Evolutionary conservation across 2,888 invertebrate species (phyloP), one percentile per base, ranked within the genome.

Genomic region (Gastracanthus pulcherrimus): DNA sequence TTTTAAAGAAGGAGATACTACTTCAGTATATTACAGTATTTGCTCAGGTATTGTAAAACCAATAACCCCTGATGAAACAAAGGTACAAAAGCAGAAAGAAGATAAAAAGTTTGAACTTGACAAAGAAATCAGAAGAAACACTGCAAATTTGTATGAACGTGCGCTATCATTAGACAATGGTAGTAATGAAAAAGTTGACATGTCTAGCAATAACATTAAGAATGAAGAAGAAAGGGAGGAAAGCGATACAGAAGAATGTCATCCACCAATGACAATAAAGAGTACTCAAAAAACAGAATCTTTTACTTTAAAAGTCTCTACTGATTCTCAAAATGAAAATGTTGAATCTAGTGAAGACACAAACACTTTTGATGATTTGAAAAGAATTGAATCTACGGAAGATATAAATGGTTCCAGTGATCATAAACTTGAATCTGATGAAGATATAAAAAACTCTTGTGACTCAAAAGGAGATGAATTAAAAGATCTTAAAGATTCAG

Each of bases 1-100:
- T 55, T 88, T 91, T 55, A 91, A 90, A 83, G 89, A 88, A 38
- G 89, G 88, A 5, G 91, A 92, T 55, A 89, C 89, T 60, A 89
- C 87, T 66, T 89, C 90, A 29, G 88, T 91, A 45, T 89, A 88
- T 71, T 91, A 91, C 76, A 89, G 84, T 69, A 85, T 89, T 16
- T 87, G 81, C 34, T 83, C 86, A 23, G 90, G 89, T 34, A 87
- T 92, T 38, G 80, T 85, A 3, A 90, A 90, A 84, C 91, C 92
- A 16, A 82, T 85, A 64, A 75, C 86, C 34, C 89, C 89, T 31
- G 88, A 89, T 67, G 85, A 83, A 48, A 85, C 86, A 11, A 89
- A 89, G 80, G 64, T 76, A 41, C 76, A 86, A 71, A 90, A 87
- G 66, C 86, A 85, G 41, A 87, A 84, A 31, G 87, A 86, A 64